Evolutionary conservation across 2,888 invertebrate species (phyloP).

Genomic region (Mythimna vitellina): DNA sequence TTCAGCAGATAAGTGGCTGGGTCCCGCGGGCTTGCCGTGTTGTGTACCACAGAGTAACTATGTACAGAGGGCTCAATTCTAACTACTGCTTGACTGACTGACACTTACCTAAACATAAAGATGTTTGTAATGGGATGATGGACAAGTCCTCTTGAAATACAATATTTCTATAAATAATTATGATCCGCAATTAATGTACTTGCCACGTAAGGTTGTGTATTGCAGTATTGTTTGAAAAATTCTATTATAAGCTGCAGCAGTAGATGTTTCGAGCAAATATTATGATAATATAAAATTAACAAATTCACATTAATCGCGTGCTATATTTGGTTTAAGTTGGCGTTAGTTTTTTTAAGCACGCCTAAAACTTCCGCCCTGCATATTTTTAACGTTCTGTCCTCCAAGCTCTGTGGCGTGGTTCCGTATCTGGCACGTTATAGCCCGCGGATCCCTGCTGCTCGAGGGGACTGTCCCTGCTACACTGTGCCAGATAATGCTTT

Average conservation of each 20-base stretch:
- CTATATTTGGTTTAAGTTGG: neutral
- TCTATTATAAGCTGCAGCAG: neutral
- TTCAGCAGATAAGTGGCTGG: slow-evolving; percentile 64
- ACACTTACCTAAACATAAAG: neutral
- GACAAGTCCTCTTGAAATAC: neutral
- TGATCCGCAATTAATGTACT: neutral
- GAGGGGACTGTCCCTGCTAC: slow-evolving; percentile 56
- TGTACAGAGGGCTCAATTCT: slow-evolving; percentile 31
- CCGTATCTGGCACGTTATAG: slow-evolving; percentile 45
- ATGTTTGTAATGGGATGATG: neutral
- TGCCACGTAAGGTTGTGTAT: neutral
- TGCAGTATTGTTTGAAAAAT: too few species aligned
- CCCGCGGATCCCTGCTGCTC: slow-evolving; percentile 48
- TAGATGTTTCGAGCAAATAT: neutral
- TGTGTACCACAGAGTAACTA: slow-evolving; percentile 7
- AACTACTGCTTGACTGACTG: neutral
- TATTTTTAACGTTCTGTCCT: slow-evolving; percentile 4
- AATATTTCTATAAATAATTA: neutral
- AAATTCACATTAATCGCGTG: too few species aligned
- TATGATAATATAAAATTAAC: neutral
- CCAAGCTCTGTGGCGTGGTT: slow-evolving; percentile 18
- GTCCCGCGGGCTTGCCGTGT: slow-evolving; percentile 47
- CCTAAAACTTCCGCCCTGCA: too few species aligned
- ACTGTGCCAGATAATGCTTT: slow-evolving; percentile 59
- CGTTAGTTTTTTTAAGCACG: neutral